Percentiles rank a stretch among this genome's conserved stretches.
Evolutionary conservation across 2,888 invertebrate genomes (phyloP).

Genomic region (Xylota sylvarum): DNA sequence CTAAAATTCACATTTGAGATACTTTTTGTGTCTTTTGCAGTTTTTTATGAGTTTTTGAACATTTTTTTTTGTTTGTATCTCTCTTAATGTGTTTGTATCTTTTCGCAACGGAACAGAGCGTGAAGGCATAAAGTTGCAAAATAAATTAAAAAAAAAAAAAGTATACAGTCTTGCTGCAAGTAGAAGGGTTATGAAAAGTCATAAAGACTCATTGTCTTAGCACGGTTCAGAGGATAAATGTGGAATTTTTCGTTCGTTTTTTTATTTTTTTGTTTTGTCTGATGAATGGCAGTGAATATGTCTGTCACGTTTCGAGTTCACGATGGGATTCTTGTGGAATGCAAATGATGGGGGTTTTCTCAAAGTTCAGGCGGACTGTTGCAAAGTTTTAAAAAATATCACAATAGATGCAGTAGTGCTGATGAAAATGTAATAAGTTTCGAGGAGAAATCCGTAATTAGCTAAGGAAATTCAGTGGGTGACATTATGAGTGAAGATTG

Average conservation of each 20-base stretch:
- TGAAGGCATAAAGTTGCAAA: constrained; percentile 47
- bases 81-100: constrained; percentile 18
- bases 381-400: constrained; percentile 17
- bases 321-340: constrained; percentile 33
- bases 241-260: constrained; percentile 3
- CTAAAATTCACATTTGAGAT: constrained; percentile 9
- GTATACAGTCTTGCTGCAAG: not conserved
- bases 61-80: not conserved
- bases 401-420: not conserved
- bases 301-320: constrained; percentile 63
- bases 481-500: not conserved
- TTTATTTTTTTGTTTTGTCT: constrained; percentile 3
- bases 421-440: constrained; percentile 10
- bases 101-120: constrained; percentile 25
- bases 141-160: constrained; percentile 14
- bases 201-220: constrained; percentile 70
- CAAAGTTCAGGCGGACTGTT: constrained; percentile 13
- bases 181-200: constrained; percentile 68
- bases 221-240: constrained; percentile 25
- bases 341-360: constrained; percentile 18
- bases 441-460: constrained; percentile 24
- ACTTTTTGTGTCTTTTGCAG: constrained; percentile 7
- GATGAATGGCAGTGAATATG: constrained; percentile 59
- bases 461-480: constrained; percentile 13
- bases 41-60: constrained; percentile 1